phyloP scores from a whole-genome alignment of 2,888 invertebrate genomes.

The Hydropsyche betteni region DNA sequence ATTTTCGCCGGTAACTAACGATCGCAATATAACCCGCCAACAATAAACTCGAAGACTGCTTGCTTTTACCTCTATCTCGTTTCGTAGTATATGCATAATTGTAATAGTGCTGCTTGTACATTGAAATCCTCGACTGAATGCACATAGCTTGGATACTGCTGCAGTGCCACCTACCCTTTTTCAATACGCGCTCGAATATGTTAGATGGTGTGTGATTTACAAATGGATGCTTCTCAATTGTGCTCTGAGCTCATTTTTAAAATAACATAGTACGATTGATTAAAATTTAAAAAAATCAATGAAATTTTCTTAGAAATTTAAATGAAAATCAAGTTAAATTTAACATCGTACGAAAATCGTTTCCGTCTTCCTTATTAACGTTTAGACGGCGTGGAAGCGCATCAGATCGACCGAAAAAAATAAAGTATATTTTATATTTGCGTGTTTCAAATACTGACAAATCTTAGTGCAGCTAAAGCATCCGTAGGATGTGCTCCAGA shows the following conservation, averaged over 20 bases:
- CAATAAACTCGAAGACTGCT: constrained; percentile 39
- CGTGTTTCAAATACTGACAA: constrained; percentile 30
- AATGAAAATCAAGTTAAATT: no score
- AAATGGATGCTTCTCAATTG: no score
- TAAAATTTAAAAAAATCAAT: no score
- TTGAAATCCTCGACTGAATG: constrained; percentile 1
- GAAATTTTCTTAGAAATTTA: no score
- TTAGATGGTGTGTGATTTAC: no score
- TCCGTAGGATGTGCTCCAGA: constrained; percentile 19
- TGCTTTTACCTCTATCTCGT: neutral
- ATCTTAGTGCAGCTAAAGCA: constrained; percentile 20
- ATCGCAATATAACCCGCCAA: constrained; percentile 41
- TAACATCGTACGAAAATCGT: no score
- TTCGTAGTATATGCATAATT: constrained; percentile 5
- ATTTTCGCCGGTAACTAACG: constrained; percentile 40
- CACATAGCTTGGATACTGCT: neutral
- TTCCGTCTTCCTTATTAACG: no score
- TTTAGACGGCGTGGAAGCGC: neutral
- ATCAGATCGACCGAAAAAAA: constrained; percentile 22
- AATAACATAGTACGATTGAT: no score
- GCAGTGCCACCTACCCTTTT: constrained; percentile 19
- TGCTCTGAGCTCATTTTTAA: no score
- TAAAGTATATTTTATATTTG: neutral
- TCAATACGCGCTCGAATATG: constrained; percentile 8
- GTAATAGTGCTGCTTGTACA: neutral